Conservation (phyloP, 2,888 invertebrate genomes). For the Andrena bucephala region DNA sequence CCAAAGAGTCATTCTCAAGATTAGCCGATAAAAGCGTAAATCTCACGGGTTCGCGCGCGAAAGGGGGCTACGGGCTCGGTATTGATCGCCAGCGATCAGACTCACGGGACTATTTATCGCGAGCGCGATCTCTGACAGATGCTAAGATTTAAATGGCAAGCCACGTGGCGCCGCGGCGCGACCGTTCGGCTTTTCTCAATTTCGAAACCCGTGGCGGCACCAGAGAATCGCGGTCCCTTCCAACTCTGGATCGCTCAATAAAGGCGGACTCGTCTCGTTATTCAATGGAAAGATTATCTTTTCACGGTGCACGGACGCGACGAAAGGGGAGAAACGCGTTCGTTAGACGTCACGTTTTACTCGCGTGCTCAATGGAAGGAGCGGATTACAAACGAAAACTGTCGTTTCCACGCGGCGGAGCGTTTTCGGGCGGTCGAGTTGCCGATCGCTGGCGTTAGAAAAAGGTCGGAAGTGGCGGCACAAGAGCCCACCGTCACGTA, state of each 20-base stretch:
- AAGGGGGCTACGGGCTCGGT: conserved; percentile 26
- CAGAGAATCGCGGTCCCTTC: not conserved
- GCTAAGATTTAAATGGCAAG: conserved; percentile 69
- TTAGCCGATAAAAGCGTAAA: conserved; percentile 30
- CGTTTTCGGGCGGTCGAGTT: not conserved
- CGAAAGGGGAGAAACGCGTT: conserved; percentile 18
- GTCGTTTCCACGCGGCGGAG: not conserved
- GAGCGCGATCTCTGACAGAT: conserved; percentile 61
- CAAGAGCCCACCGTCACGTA: conserved; percentile 14
- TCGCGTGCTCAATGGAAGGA: not conserved
- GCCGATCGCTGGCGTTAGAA: conserved; percentile 12
- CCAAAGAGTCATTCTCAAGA: not conserved
- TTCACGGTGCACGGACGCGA: conserved; percentile 1
- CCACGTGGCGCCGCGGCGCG: conserved; percentile 58
- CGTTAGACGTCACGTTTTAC: conserved; percentile 14
- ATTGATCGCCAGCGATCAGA: conserved; percentile 59
- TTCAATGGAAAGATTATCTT: conserved; percentile 35
- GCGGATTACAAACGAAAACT: conserved; percentile 7
- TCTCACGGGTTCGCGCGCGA: conserved; percentile 22
- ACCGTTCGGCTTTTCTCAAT: conserved; percentile 48
- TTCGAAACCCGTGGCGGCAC: conserved; percentile 41
- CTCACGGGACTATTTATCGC: conserved; percentile 59
- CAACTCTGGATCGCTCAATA: conserved; percentile 3
- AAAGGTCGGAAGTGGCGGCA: conserved; percentile 29
- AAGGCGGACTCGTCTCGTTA: conserved; percentile 11